phyloP scores from a whole-genome alignment of 53 echinoderm and acorn worm species.

The Glandiceps talaboti region DNA sequence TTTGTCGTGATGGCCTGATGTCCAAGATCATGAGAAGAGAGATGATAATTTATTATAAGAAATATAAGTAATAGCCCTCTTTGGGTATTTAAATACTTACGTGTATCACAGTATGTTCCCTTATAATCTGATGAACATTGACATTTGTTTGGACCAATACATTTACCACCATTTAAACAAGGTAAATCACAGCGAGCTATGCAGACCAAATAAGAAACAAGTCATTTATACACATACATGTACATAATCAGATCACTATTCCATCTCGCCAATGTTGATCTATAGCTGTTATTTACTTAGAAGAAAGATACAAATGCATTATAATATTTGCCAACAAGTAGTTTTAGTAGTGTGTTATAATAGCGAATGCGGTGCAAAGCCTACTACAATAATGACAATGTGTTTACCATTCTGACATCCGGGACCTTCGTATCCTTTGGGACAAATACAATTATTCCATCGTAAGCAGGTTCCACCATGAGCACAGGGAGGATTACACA shows the following conservation, averaged over 20 bases:
- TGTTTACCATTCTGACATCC: conserved; percentile 68
- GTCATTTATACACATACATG: no score
- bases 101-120: conserved; percentile 18
- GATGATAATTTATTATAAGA: not conserved
- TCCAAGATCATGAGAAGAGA: not conserved
- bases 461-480: conserved; percentile 78
- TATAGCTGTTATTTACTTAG: no score
- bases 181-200: not conserved
- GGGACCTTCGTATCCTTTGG: conserved; percentile 48
- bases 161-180: conserved; percentile 2
- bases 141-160: conserved; percentile 1
- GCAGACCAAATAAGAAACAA: no score
- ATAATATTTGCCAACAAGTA: no score
- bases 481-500: conserved; percentile 76
- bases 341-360: no score
- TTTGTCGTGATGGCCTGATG: no score
- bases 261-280: no score
- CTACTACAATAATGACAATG: no score
- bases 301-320: no score
- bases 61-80: not conserved
- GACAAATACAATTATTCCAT: conserved; percentile 58
- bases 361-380: no score
- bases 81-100: no score
- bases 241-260: no score
- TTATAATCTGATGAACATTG: conserved; percentile 4